Conservation (phyloP, 1,140 invertebrate species). For the Pogonomyrmex barbatus region DNA sequence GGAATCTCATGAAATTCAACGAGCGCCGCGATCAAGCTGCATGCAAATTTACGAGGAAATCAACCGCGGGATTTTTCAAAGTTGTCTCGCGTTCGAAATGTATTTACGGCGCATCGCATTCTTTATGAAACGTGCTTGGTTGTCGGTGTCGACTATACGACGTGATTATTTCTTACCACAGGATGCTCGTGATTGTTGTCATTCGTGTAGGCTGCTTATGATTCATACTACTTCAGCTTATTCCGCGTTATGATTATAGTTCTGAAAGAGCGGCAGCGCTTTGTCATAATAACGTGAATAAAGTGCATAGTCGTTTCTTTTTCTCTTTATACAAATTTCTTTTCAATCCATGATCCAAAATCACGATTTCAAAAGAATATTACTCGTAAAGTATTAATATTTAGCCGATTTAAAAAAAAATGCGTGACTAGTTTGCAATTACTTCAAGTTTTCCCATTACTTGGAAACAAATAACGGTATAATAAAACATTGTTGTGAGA, state of each 20-base stretch:
- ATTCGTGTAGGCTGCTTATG: slow-evolving; percentile 58
- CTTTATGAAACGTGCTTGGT: slow-evolving; percentile 18
- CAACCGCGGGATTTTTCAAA: slow-evolving; percentile 54
- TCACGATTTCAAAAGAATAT: slow-evolving; percentile 33
- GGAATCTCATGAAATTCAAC: slow-evolving; percentile 58
- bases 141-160: neutral
- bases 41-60: slow-evolving; percentile 51
- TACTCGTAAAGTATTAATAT: neutral
- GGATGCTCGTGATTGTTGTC: slow-evolving; percentile 61
- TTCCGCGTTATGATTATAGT: slow-evolving; percentile 60
- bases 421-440: neutral
- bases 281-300: slow-evolving; percentile 45
- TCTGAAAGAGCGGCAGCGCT: slow-evolving; percentile 51
- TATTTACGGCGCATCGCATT: slow-evolving; percentile 8
- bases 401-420: neutral
- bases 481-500: slow-evolving; percentile 7
- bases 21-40: slow-evolving; percentile 32
- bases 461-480: neutral
- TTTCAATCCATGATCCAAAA: slow-evolving; percentile 22
- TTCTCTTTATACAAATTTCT: slow-evolving; percentile 16
- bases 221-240: slow-evolving; percentile 51
- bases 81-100: slow-evolving; percentile 22
- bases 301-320: neutral
- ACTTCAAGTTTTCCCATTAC: neutral
- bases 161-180: slow-evolving; percentile 47